Base-by-base conservation (phyloP, 2,888 invertebrate genomes). In the Melanostoma mellinum region DNA sequence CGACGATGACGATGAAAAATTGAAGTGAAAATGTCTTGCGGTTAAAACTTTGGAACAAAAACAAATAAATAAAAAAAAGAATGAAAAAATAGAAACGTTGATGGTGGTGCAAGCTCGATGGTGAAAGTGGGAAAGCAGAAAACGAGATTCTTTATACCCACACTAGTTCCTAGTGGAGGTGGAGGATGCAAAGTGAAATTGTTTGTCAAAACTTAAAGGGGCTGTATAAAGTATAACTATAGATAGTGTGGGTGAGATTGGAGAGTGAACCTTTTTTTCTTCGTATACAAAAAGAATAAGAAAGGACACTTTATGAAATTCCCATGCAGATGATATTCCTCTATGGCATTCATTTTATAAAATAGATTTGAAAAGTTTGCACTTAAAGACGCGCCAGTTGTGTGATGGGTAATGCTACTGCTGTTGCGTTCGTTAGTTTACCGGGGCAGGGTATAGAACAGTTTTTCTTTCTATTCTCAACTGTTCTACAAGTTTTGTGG, bases 291-390 rank as follows among this genome's bases (percentile, higher is more conserved):
- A 42, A 32, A 52, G 56, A 75, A 56, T 63, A 69, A 78, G 65
- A 79, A 74, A 61, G 67, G 74, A 84, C 79, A 84, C 78, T 84
- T 78, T 84, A 84, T 84, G 67, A 79, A 84, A 79, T 71, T 84
- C 84, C 74, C 69, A 84, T 79, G 84, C 84, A 79, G 84, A 84
- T 84, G 84, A 84, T 84, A 79, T 84, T 75, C 78, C 79, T 84
- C 79, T 71, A 71, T 79, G 84, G 84, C 74, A 71, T 84, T 84
- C 74, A 75, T 84, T 84, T 60, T 61, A 69, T 71, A 75, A 84
- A 84, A 79, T 84, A 79, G 84, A 84, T 84, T 84, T 58, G 67
- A 75, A 84, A 84, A 84, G 84, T 84, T 84, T 84, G 74, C 84
- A 75, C 84, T 79, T 75, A 75, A 78, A 75, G 75, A 78, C 68